Conservation (phyloP, 2,888 invertebrate genomes). For the Rhingia rostrata region DNA sequence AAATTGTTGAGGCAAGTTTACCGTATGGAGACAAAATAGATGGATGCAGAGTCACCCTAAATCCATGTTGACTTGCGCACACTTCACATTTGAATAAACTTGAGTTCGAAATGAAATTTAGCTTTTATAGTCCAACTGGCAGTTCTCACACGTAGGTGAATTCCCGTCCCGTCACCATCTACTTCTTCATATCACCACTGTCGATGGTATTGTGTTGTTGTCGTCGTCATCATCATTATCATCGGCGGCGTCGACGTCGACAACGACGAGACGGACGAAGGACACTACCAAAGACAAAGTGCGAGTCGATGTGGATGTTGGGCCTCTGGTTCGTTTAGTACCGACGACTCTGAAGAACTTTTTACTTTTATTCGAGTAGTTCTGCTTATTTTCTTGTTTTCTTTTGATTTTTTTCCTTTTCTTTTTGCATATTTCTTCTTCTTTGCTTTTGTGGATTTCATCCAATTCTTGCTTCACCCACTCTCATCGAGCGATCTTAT, state of each 20-base stretch:
- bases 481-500: conserved; percentile 35
- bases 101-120: conserved; percentile 82
- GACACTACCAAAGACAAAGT: conserved; percentile 51
- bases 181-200: conserved; percentile 52
- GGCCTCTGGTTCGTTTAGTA: conserved; percentile 61
- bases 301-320: conserved; percentile 48
- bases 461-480: conserved; percentile 17
- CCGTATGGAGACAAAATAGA: neutral
- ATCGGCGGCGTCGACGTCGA: conserved; percentile 45
- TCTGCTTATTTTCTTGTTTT: conserved; percentile 35
- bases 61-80: conserved; percentile 80
- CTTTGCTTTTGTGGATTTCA: conserved; percentile 35
- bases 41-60: conserved; percentile 46
- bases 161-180: conserved; percentile 64
- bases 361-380: conserved; percentile 57
- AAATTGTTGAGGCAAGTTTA: neutral
- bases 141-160: conserved; percentile 78
- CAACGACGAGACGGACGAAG: conserved; percentile 23
- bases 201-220: conserved; percentile 49
- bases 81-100: conserved; percentile 83
- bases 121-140: conserved; percentile 82
- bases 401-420: conserved; percentile 4
- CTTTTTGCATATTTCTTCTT: conserved; percentile 36
- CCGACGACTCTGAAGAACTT: conserved; percentile 54
- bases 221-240: conserved; percentile 50